A percentile compares a stretch with the other conserved stretches of the same genome.
phyloP scores from a whole-genome alignment of 2,888 invertebrate genomes.

The Aspidapion aeneum region DNA sequence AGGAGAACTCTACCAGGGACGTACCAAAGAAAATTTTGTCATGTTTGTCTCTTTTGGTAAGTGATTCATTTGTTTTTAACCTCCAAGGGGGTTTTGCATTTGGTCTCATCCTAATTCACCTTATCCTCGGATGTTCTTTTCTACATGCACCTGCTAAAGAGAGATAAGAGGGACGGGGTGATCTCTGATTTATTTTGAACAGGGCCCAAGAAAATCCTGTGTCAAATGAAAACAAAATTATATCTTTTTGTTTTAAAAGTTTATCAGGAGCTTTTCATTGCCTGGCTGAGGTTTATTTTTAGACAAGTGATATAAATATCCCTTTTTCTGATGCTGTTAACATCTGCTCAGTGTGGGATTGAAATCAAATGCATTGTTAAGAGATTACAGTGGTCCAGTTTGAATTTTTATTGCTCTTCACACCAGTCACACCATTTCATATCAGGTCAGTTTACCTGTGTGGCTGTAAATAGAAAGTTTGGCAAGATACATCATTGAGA shows the following conservation, averaged over 20 bases:
- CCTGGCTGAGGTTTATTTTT: not conserved
- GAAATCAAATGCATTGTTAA: constrained; percentile 35
- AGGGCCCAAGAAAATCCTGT: not conserved
- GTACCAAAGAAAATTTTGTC: constrained; percentile 64
- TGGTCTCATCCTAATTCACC: not conserved
- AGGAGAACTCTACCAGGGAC: constrained; percentile 63
- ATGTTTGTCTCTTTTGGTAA: constrained; percentile 78
- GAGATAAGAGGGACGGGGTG: not conserved
- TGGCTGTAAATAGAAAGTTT: constrained; percentile 45
- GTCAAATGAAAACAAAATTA: not conserved
- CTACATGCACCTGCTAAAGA: not conserved
- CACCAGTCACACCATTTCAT: constrained; percentile 26
- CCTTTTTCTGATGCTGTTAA: constrained; percentile 14
- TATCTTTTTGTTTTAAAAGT: not conserved
- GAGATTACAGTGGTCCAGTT: constrained; percentile 40
- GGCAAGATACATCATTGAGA: constrained; percentile 41
- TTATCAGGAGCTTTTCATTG: not conserved
- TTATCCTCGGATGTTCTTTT: not conserved
- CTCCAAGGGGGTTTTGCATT: constrained; percentile 2
- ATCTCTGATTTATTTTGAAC: not conserved
- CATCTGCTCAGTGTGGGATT: constrained; percentile 37
- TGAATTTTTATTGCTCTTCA: constrained; percentile 25
- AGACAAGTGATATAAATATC: not conserved
- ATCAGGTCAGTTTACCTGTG: constrained; percentile 22
- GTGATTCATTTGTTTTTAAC: constrained; percentile 42